Evolutionary conservation across 2,888 invertebrate species (phyloP), one percentile per base, ranked within the genome.

Genomic region (Hydraecia micacea): DNA sequence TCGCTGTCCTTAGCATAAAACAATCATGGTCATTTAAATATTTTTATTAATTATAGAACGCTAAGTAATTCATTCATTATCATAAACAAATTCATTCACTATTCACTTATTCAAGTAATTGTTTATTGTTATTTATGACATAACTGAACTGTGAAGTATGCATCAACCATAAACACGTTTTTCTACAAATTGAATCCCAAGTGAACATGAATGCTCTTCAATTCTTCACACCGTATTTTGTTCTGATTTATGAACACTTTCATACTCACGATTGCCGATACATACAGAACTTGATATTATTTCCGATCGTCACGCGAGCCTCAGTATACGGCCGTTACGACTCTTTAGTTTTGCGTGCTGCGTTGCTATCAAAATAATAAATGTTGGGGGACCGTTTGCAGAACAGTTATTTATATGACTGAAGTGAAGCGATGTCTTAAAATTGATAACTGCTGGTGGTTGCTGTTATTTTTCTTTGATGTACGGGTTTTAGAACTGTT

Each of bases 271-370:
- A 65, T 77, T 70, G 70, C 66, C 18, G 73, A 79, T 71, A 73
- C 75, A 63, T 76, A 69, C 32, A 81, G 52, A 68, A 73, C 13
- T 77, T 70, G 77, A 74, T 80, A 77, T 83, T 82, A 80, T 79
- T 70, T 81, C 60, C 71, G 68, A 76, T 25, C 42, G 80, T 77
- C 89, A 88, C 90, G 86, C 90, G 58, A 88, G 46, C 3, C 28
- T 75, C 65, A 76, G 76, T 83, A 52, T 46, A 55, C 75, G 70
- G 63, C 62, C 85, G 68, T 77, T 85, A 70, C 66, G 67, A 80
- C 65, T 84, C 65, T 83, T 86, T 75, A 76, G 81, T 76, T 85
- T 87, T 60, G 87, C 89, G 88, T 89, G 89, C 67, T 80, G 32
- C 32, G 21, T 69, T 68, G 66, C 75, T 73, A 86, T 88, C 75